Percentiles rank a stretch among this genome's conserved stretches.
Conservation (phyloP, 35 echinoderm and acorn worm species). For the Stichopus chloronotus region DNA sequence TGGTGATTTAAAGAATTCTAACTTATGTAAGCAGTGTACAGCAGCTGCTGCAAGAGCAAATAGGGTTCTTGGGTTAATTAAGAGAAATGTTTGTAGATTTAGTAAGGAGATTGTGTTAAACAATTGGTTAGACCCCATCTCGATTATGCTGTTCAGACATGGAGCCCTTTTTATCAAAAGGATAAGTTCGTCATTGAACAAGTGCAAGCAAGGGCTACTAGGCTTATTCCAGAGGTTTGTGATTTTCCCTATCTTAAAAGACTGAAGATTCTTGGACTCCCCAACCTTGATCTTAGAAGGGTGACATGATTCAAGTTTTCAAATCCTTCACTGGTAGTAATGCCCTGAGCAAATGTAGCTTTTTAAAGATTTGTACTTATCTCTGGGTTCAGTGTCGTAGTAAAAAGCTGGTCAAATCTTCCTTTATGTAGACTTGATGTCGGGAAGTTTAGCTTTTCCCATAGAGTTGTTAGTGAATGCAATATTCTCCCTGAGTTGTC, state of each 20-base stretch:
- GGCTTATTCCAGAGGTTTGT: background rate
- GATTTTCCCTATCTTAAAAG: background rate
- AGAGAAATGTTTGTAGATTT: background rate
- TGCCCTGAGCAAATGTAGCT: background rate
- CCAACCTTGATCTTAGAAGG: background rate
- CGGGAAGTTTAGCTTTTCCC: background rate
- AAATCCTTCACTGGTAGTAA: background rate
- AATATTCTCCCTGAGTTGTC: background rate
- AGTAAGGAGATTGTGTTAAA: background rate
- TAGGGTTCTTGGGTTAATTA: no score
- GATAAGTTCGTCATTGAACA: background rate
- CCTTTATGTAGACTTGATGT: background rate
- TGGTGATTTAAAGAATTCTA: background rate
- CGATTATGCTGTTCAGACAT: background rate
- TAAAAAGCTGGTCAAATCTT: background rate
- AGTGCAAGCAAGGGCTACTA: background rate
- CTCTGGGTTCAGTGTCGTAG: background rate
- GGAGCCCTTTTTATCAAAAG: constrained; percentile 4
- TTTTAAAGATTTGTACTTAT: background rate
- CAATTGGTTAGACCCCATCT: constrained; percentile 18
- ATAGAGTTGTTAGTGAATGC: background rate
- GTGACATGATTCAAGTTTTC: background rate
- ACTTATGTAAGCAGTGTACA: background rate
- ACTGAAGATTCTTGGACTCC: background rate
- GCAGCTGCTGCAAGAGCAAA: no score